Conservation (phyloP, 2,888 invertebrate genomes). For the Flabesymbios commensalis region DNA sequence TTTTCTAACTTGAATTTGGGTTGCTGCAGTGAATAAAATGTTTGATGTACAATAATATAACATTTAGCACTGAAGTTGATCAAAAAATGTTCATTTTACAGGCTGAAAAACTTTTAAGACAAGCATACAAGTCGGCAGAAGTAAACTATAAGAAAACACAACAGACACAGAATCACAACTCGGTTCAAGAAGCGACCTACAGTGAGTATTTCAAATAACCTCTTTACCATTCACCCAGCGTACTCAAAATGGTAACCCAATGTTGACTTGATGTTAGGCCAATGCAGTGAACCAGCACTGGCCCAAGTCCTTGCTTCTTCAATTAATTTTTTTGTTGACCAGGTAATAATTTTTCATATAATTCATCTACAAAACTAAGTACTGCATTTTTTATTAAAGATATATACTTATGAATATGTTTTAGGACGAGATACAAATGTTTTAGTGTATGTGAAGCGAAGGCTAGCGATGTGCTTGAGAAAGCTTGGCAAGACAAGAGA, state of each 20-base stretch:
- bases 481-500: slow-evolving; percentile 92
- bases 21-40: too few relatives aligned
- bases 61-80: too few relatives aligned
- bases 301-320: too few relatives aligned
- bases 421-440: slow-evolving; percentile 87
- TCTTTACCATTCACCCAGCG: neutral
- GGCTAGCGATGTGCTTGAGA: slow-evolving; percentile 96
- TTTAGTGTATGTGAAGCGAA: slow-evolving; percentile 88
- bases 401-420: too few relatives aligned
- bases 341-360: too few relatives aligned
- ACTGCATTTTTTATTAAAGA: too few relatives aligned
- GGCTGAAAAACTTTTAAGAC: slow-evolving; percentile 80
- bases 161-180: slow-evolving; percentile 76
- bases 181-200: slow-evolving; percentile 76
- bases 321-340: too few relatives aligned
- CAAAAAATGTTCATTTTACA: slow-evolving; percentile 37
- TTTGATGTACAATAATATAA: too few relatives aligned
- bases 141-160: slow-evolving; percentile 80
- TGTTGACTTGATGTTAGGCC: too few relatives aligned
- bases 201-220: slow-evolving; percentile 54
- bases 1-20: neutral
- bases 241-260: too few relatives aligned
- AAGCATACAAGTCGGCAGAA: slow-evolving; percentile 83
- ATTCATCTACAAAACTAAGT: too few relatives aligned
- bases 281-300: neutral